Base-by-base conservation (phyloP, 2,113 vertebrate genomes). In the Peucedramus taeniatus region DNA sequence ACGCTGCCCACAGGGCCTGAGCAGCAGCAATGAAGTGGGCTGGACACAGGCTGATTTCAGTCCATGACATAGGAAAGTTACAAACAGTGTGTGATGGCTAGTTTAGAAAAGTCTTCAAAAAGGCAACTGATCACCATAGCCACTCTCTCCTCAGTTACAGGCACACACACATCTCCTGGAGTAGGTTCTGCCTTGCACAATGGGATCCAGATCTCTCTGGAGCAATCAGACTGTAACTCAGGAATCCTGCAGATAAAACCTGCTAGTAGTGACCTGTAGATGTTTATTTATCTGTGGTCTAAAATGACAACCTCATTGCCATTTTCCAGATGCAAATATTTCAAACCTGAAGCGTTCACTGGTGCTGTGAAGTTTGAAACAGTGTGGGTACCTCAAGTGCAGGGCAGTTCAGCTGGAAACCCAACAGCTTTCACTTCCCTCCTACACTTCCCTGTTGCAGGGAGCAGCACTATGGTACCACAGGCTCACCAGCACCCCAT, bases 81-180 rank as follows among this genome's bases (percentile, higher is more conserved):
- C 16, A 35, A 79, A 49, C 33, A 16, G 50, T 0, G 3, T 33
- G 28, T 4, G 49, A 74, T 1, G 24, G 44, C 39, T 44, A 20
- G 15, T 65, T 83, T 49, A 66, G 53, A 63, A 93, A 49, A 21
- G 49, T 1, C 79, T 90, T 93, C 63, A 74, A 63, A 66, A 81
- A 56, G 19, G 30, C 26, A 61, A 21, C 9, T 0, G 3, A 44
- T 28, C 51, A n/a, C 54, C 39, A 57, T 1, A 74, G 77, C 30
- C 24, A 13, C 35, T 70, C 27, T 60, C 33, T 44, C n/a, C 16
- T 1, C 39, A 26, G 23, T 33, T 9, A 69, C 37, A 69, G 31
- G 15, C 39, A 54, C 0, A 1, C 28, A 50, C 18, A 7, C 1
- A 0, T 26, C 15, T 81, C 61, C 39, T 19, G 7, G 10, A 31